Conservation (phyloP, 2,113 vertebrate species). For the Limanda limanda region DNA sequence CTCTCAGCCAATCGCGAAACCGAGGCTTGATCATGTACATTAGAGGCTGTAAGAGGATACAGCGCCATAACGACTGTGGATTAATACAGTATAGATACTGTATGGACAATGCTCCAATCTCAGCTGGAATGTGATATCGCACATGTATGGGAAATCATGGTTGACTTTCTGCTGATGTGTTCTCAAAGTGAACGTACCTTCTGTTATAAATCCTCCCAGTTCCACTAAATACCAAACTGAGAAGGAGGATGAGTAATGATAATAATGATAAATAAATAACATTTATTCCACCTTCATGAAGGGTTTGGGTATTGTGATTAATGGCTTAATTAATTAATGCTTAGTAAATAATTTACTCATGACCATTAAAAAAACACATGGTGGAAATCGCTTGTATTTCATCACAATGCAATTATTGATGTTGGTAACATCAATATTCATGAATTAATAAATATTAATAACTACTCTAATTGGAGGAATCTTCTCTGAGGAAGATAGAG, state of each 20-base stretch:
- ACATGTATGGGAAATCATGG: slow-evolving; percentile 42
- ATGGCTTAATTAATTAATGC: background rate
- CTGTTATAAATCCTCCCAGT: background rate
- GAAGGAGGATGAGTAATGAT: background rate
- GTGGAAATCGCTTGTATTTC: too few relatives aligned
- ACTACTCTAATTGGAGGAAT: too few relatives aligned
- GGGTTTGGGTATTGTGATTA: background rate
- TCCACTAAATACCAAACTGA: background rate
- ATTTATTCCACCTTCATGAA: background rate
- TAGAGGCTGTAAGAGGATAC: slow-evolving; percentile 57
- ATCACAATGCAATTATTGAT: too few relatives aligned
- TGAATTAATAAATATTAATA: too few relatives aligned
- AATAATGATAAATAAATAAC: background rate
- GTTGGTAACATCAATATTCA: too few relatives aligned
- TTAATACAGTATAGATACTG: slow-evolving; percentile 36
- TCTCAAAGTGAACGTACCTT: background rate
- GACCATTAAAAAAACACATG: too few relatives aligned
- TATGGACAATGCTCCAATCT: slow-evolving; percentile 24
- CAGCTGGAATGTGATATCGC: slow-evolving; percentile 39
- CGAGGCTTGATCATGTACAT: slow-evolving; percentile 47
- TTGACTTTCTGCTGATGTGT: background rate
- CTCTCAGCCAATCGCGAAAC: slow-evolving; percentile 32
- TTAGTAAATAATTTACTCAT: background rate
- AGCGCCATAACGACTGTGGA: slow-evolving; percentile 26
- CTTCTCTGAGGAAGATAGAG: too few relatives aligned